Conservation (phyloP, 2,888 invertebrate genomes). For the Ormyrus nitidulus region DNA sequence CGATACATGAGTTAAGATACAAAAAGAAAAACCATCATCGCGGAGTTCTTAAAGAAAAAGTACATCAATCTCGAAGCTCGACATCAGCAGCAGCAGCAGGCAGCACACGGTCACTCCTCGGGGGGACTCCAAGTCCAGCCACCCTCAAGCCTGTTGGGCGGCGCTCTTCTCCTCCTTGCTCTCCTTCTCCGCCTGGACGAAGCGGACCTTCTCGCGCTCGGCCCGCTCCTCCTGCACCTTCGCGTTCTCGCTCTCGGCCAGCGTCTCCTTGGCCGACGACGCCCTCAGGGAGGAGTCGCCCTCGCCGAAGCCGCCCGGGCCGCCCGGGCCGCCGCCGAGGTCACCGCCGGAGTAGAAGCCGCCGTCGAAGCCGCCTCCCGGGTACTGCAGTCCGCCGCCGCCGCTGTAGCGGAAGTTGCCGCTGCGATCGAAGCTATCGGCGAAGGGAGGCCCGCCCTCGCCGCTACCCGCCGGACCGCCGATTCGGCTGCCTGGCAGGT, state of each 20-base stretch:
- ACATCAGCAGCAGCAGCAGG: too few species aligned
- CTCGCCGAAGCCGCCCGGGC: conserved; percentile 1
- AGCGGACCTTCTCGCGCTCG: neutral
- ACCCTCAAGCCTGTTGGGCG: too few species aligned
- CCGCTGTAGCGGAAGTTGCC: conserved; percentile 21
- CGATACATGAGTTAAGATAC: too few species aligned
- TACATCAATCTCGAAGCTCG: too few species aligned
- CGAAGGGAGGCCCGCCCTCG: conserved; percentile 8
- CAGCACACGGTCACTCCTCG: too few species aligned
- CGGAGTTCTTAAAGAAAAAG: too few species aligned
- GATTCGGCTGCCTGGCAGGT: conserved; percentile 11
- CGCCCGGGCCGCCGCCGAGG: conserved; percentile 10
- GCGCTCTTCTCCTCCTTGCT: neutral
- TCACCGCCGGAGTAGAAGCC: conserved; percentile 5
- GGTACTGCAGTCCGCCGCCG: conserved; percentile 23
- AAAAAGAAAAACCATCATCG: too few species aligned
- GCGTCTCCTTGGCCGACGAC: conserved; percentile 23
- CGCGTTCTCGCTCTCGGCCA: neutral
- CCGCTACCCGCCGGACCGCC: neutral
- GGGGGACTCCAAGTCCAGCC: too few species aligned
- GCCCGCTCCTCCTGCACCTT: neutral
- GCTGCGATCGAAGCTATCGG: conserved; percentile 20
- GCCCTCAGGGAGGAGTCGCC: conserved; percentile 45
- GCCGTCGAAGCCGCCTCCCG: neutral
- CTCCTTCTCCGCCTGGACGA: neutral